These are phyloP conservation scores for Agapornis roseicollis DNA, from an alignment of 2,113 vertebrate genomes.

Conservation along the genomic window DNA sequence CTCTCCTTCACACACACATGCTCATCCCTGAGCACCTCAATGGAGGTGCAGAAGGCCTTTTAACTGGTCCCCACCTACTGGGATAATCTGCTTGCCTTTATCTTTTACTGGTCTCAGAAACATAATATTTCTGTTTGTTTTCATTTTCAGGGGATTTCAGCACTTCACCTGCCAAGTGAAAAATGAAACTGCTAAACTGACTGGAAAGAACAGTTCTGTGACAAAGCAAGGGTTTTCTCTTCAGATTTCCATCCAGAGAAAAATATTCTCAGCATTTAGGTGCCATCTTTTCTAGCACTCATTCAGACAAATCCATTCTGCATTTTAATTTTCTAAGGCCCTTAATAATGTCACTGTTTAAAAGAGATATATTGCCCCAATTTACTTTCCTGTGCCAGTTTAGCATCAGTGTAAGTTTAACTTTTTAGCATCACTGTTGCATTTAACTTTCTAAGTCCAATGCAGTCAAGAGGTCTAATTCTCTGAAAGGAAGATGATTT, in stretches of 20 bases:
- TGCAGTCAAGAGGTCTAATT: not conserved
- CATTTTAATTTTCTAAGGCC: not conserved
- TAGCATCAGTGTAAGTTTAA: not conserved
- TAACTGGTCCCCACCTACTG: not conserved
- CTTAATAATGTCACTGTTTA: not conserved
- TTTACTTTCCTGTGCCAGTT: not conserved
- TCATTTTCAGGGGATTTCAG: not conserved
- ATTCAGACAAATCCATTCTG: not conserved
- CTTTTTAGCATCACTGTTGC: not conserved
- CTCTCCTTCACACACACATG: rapidly evolving
- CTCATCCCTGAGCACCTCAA: too few relatives aligned
- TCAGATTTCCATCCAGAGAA: not conserved
- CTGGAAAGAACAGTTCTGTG: not conserved
- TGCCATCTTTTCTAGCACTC: not conserved
- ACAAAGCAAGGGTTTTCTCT: not conserved
- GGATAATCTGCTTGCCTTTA: not conserved
- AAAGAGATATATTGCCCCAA: not conserved
- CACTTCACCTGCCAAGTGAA: not conserved
- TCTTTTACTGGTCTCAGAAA: not conserved
- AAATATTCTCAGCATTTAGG: not conserved
- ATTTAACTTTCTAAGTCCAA: not conserved
- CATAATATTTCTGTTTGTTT: not conserved
- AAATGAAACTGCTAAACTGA: not conserved
- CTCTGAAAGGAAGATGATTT: not conserved
- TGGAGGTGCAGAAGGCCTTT: not conserved